Evolutionary conservation across 1,140 invertebrate genomes (phyloP).

Genomic region (Armadillidium nasatum): DNA sequence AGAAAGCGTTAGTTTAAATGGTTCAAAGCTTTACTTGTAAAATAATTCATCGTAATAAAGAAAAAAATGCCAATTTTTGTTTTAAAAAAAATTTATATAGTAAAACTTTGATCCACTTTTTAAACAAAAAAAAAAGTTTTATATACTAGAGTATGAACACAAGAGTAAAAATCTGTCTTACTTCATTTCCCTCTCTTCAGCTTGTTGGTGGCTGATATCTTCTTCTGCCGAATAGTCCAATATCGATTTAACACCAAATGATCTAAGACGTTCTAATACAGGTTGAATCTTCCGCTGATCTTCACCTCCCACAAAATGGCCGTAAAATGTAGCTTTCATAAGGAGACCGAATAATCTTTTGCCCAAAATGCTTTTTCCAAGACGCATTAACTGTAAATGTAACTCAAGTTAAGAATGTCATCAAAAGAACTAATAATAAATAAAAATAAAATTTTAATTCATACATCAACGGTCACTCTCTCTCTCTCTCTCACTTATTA

Average conservation of each 20-base stretch:
- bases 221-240: constrained; percentile 98
- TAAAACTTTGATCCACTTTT: not conserved
- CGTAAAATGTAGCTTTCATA: constrained; percentile 95
- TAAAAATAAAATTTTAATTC: no score
- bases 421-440: no score
- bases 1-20: no score
- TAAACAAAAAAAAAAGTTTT: not conserved
- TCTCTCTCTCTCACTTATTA: no score
- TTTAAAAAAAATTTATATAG: not conserved
- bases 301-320: constrained; percentile 96
- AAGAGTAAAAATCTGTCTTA: constrained; percentile 57
- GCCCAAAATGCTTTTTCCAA: constrained; percentile 72
- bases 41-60: not conserved
- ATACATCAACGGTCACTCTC: no score
- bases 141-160: no score
- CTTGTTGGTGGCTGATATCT: constrained; percentile 84
- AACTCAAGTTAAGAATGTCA: no score
- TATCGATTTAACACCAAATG: constrained; percentile 97
- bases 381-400: constrained; percentile 74
- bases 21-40: not conserved
- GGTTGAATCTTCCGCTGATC: constrained; percentile 82
- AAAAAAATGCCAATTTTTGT: not conserved
- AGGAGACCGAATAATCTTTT: constrained; percentile 74
- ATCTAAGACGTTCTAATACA: constrained; percentile 71
- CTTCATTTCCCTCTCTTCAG: constrained; percentile 85